Evolutionary conservation across 92 coral and sea anemone genomes (phyloP).

Genomic region (Palythoa grandiflora): DNA sequence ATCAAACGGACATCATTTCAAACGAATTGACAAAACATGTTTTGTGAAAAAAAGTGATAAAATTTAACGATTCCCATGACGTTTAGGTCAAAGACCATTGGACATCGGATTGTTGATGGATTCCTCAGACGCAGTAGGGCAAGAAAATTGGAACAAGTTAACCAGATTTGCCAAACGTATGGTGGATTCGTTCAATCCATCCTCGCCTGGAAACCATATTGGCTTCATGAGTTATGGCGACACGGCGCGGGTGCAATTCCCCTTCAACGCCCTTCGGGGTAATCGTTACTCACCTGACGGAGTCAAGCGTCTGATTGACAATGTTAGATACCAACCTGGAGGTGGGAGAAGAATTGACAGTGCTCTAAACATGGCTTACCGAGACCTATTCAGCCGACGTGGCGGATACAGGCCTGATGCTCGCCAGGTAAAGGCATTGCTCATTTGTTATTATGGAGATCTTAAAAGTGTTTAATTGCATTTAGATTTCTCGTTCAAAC

Average conservation of each 20-base stretch:
- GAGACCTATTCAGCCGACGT: conserved; percentile 51
- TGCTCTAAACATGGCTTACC: conserved; percentile 56
- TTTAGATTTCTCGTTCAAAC: no score
- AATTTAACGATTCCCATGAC: background rate
- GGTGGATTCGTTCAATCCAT: conserved; percentile 66
- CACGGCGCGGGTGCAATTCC: conserved; percentile 54
- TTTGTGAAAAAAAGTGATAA: background rate
- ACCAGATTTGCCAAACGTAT: conserved; percentile 63
- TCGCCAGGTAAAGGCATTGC: conserved; percentile 44
- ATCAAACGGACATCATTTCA: background rate
- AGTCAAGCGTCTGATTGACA: conserved; percentile 56
- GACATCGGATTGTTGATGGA: conserved; percentile 85
- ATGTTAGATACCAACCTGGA: conserved; percentile 51
- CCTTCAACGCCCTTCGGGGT: conserved; percentile 59
- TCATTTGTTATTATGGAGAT: background rate
- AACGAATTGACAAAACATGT: background rate
- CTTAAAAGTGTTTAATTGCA: no score
- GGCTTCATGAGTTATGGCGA: conserved; percentile 69
- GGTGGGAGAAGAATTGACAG: conserved; percentile 69
- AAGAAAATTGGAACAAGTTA: conserved; percentile 67
- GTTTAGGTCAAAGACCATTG: conserved; percentile 47
- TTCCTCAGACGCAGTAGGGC: conserved; percentile 65
- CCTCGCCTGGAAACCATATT: conserved; percentile 66
- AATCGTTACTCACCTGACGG: conserved; percentile 47
- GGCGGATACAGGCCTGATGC: conserved; percentile 66